Base-by-base conservation (phyloP, 2,797 vertebrate species). In the Geotrypetes seraphini region DNA sequence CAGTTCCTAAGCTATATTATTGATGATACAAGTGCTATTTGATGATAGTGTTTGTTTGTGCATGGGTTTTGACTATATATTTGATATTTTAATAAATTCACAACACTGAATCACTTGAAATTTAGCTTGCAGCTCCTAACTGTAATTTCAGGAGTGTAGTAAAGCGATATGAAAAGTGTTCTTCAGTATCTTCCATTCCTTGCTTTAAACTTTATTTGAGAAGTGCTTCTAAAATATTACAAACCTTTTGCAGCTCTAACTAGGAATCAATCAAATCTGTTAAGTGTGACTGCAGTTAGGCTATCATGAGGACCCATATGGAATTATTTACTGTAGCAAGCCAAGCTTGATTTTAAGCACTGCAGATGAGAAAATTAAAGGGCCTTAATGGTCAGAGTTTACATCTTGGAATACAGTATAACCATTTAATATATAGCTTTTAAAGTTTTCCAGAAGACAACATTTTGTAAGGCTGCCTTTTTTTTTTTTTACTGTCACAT, bases 311-410 rank as follows among this genome's bases (percentile, higher is more conserved):
- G 20, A 19, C n/a, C 19, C 39, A 34, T 10, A 14, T 28, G 34
- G 25, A 20, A 22, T 36, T 33, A 40, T 29, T 60, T 43, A 43
- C 37, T 25, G 49, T 30, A 43, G 47, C 36, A 52, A 30, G 19
- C 31, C 28, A n/a, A 43, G 22, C 14, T 0, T 22, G 37, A 44
- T 36, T 52, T 49, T 10, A 39, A 42, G 36, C 16, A 12, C 0
- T 0, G 6, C 32, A 43, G 22, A 14, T 28, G 18, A 33, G 39
- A 47, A 43, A 42, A 51, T 22, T 18, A 8, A 1, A 32, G 12
- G 5, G 22, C 20, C n/a, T n/a, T n/a, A n/a, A n/a, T n/a, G n/a
- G n/a, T n/a, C n/a, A n/a, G n/a, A n/a, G n/a, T n/a, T n/a, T n/a
- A n/a, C n/a, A n/a, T n/a, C n/a, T n/a, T n/a, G n/a, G n/a, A n/a